These are phyloP conservation scores for Oryzaephilus surinamensis DNA, from an alignment of 1,140 invertebrate species.

Conservation along the genomic window DNA sequence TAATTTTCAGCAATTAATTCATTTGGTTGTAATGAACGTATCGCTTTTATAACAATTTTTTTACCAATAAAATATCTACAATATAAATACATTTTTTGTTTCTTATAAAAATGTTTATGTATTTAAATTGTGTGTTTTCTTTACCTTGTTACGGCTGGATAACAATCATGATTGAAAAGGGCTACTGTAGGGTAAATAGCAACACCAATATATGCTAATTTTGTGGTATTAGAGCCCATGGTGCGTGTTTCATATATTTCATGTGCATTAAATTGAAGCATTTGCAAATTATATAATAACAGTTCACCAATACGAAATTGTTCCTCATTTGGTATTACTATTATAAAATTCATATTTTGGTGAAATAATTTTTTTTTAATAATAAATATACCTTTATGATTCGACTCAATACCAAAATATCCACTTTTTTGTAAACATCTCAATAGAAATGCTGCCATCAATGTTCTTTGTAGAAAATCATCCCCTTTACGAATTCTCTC, in stretches of 20 bases:
- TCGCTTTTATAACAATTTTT: conserved; percentile 58
- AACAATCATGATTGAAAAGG: conserved; percentile 82
- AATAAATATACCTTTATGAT: too few relatives aligned
- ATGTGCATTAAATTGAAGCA: conserved; percentile 83
- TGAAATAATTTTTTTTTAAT: too few relatives aligned
- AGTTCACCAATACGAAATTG: conserved; percentile 50
- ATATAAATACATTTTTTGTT: too few relatives aligned
- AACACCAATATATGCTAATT: conserved; percentile 58
- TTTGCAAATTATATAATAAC: conserved; percentile 62
- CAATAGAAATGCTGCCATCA: conserved; percentile 69
- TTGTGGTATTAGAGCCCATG: conserved; percentile 35
- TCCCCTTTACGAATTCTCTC: conserved; percentile 46
- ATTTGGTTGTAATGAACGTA: conserved; percentile 49
- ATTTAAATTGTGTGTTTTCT: neutral
- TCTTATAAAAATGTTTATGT: neutral
- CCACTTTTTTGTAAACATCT: conserved; percentile 53
- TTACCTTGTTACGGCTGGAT: conserved; percentile 65
- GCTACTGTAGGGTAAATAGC: conserved; percentile 71
- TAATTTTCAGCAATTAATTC: conserved; percentile 75
- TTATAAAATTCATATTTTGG: too few relatives aligned
- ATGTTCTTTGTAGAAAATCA: conserved; percentile 65
- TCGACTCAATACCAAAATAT: conserved; percentile 40
- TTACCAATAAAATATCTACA: conserved; percentile 64
- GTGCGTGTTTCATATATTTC: conserved; percentile 70
- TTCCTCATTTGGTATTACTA: conserved; percentile 40